Evolutionary conservation across 2,113 vertebrate genomes (phyloP), one percentile per base, ranked within the genome.

Genomic region (Aegotheles bennettii): DNA sequence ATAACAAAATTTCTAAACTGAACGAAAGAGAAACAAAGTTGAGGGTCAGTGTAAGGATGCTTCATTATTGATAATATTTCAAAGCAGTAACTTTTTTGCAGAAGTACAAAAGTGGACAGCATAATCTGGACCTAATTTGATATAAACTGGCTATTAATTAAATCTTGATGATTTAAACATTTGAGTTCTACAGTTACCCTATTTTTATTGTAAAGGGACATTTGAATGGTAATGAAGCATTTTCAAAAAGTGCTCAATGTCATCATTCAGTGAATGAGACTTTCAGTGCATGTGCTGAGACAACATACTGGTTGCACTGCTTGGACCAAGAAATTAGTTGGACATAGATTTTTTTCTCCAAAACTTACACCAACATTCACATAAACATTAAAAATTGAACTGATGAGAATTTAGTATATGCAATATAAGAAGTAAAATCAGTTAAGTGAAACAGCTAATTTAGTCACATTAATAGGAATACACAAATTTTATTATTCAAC

Each of bases 1-100:
- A 61, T 84, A 90, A 90, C 19, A 90, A 85, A 59, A 95, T 75
- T 85, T 95, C 71, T 65, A 89, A 95, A 87, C 28, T 33, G 65
- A 77, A 79, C 2, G 38, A 65, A 81, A 94, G 24, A 40, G 8
- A 15, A 88, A 70, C 45, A 82, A 94, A 80, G 42, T 84, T 84
- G 74, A 26, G 25, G 67, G 68, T 70, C 51, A 84, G 23, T 36
- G 16, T 53, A 78, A 83, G 24, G 50, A 65, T 84, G 38, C 16
- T 82, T 36, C 79, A 33, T 76, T 95, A 84, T 84, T 43, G 56
- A 54, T 45, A 69, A 53, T 60, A 94, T 87, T 95, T 92, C 45
- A 82, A 82, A 94, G 21, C 21, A 79, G 78, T 36, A 57, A 35
- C 33, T 45, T 81, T 74, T 63, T 51, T 53, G 11, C 64, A 59